Evolutionary conservation across 2,797 vertebrate species (phyloP).

Genomic region (Eidolon dupreanum): DNA sequence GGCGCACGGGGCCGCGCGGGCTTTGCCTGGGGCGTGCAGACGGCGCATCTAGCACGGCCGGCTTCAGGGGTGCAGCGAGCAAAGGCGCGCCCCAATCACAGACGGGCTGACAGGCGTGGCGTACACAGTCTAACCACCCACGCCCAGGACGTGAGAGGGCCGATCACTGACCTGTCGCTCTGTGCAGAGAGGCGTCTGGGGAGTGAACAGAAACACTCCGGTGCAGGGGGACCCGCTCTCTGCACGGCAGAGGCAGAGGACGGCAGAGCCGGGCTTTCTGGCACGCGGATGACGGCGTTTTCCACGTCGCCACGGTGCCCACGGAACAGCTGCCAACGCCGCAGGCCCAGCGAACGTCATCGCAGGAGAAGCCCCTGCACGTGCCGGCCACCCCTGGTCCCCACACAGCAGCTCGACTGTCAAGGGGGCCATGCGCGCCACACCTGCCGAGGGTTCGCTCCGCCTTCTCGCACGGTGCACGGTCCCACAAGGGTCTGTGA

Average conservation of each 20-base stretch:
- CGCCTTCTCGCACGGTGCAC: rapidly evolving
- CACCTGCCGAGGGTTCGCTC: background rate
- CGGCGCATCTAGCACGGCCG: rapidly evolving
- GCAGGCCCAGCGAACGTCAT: rapidly evolving
- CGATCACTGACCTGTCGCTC: too few species aligned
- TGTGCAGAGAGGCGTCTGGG: background rate
- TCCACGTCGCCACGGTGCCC: background rate
- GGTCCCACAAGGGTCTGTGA: rapidly evolving
- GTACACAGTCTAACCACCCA: rapidly evolving
- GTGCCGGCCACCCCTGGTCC: background rate
- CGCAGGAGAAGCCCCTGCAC: rapidly evolving
- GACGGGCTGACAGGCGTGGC: background rate
- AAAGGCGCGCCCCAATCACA: rapidly evolving
- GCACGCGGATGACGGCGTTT: background rate
- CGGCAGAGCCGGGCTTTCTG: background rate
- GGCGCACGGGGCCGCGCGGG: background rate
- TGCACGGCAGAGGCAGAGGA: background rate
- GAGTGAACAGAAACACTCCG: background rate
- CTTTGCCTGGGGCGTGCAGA: too few species aligned
- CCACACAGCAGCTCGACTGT: rapidly evolving
- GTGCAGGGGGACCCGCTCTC: background rate
- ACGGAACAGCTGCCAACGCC: rapidly evolving
- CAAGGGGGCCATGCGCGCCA: rapidly evolving
- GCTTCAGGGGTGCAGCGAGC: background rate
- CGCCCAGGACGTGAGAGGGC: background rate